A percentile compares a stretch with the other conserved stretches of the same genome.
Evolutionary conservation across 2,888 invertebrate species (phyloP).

Genomic region (Chymomyza fuscimana): DNA sequence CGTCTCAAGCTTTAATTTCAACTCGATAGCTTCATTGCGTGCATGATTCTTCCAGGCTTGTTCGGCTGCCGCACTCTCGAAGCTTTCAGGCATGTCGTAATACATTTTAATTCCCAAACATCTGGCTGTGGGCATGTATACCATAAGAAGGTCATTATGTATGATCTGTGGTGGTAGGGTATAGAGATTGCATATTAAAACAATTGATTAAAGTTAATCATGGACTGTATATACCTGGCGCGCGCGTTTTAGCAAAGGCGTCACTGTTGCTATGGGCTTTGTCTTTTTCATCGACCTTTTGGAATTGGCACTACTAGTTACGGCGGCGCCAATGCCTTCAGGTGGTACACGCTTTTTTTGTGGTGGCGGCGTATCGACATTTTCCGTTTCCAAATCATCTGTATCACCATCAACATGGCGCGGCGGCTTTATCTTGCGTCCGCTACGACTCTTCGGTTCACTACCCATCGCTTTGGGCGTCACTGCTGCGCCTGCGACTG

Average conservation of each 20-base stretch:
- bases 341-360: conserved; percentile 67
- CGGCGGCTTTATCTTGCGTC: conserved; percentile 86
- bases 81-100: conserved; percentile 82
- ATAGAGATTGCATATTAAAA: background rate
- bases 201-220: background rate
- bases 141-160: conserved; percentile 82
- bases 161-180: conserved; percentile 29
- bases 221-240: conserved; percentile 26
- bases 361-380: conserved; percentile 55
- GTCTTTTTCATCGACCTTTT: conserved; percentile 48
- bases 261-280: conserved; percentile 70
- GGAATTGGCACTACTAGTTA: background rate
- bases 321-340: conserved; percentile 51
- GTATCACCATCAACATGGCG: conserved; percentile 70
- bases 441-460: conserved; percentile 85
- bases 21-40: conserved; percentile 83
- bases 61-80: conserved; percentile 83
- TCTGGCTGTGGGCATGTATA: conserved; percentile 83
- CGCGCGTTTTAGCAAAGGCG: conserved; percentile 61
- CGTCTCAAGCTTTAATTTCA: conserved; percentile 83
- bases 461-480: conserved; percentile 12
- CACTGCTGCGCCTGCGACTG: conserved; percentile 68
- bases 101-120: conserved; percentile 86
- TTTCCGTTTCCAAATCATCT: conserved; percentile 52
- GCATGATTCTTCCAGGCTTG: conserved; percentile 85